Evolutionary conservation across 2,888 invertebrate genomes (phyloP).

Genomic region (Mystacides longicornis): DNA sequence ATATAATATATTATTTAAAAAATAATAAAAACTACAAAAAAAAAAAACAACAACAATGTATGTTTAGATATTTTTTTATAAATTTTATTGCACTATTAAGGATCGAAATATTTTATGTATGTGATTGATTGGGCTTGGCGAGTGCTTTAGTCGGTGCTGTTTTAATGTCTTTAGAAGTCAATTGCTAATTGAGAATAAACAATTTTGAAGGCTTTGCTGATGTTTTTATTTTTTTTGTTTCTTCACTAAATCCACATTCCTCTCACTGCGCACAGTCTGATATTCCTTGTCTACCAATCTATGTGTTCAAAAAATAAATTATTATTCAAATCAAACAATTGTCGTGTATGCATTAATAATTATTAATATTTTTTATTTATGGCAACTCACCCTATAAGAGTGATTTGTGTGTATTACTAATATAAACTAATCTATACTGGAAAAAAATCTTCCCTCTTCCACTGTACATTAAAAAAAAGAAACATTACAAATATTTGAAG

Average conservation of each 20-base stretch:
- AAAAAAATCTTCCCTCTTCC: no score
- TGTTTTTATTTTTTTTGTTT: not conserved
- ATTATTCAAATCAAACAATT: no score
- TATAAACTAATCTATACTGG: no score
- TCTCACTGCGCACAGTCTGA: not conserved
- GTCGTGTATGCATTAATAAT: no score
- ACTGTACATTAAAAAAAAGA: no score
- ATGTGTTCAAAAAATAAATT: slow-evolving; percentile 1
- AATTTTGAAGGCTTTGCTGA: not conserved
- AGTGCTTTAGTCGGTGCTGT: slow-evolving; percentile 1
- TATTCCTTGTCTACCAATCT: not conserved
- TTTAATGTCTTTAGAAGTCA: not conserved
- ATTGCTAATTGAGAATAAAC: not conserved
- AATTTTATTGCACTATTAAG: slow-evolving; percentile 1
- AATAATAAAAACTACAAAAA: not conserved
- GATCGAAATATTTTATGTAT: not conserved
- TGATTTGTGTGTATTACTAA: no score
- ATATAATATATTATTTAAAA: slow-evolving; percentile 1
- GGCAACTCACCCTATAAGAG: no score
- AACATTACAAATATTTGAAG: no score
- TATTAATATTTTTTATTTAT: no score
- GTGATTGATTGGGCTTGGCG: not conserved
- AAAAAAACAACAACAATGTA: not conserved
- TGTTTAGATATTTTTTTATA: slow-evolving; percentile 2
- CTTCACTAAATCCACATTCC: not conserved